Base-by-base conservation (phyloP, 92 coral and sea anemone species). In the Palythoa grandis region DNA sequence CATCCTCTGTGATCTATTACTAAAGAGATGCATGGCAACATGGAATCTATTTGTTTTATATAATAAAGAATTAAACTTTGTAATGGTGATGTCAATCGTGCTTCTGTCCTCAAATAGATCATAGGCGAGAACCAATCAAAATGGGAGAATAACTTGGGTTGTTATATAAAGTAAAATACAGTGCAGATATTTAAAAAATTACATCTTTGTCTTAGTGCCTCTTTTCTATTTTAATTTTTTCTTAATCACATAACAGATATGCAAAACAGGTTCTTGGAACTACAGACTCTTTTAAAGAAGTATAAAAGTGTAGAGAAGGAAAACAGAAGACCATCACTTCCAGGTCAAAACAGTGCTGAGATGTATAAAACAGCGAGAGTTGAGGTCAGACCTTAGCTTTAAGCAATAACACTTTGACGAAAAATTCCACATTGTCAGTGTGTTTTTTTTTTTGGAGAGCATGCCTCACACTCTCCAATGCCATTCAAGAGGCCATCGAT, bases 231-330 rank as follows among this genome's bases (percentile, higher is more conserved):
- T 40, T 76, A 23, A 12, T 52, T 53, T 15, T 23, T n/a, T 17
- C 24, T 53, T 74, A 7, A 20, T 40, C 35, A 60, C 14, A 56
- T 24, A 23, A 53, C 82, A 79, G 84, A 79, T 38, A 79, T 79
- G 84, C 72, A 79, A 43, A 79, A 79, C 73, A 79, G 84, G 15
- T 79, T 79, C 23, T 43, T 79, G 58, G 84, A 79, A n/a, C 74
- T 79, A 6, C 84, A 79, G 29, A 65, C 58, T 43, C 84, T 79
- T 65, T 52, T 79, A 12, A 79, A 43, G 74, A 79, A 79, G 43
- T 79, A 79, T 14, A 79, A 50, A 79, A 40, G 43, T n/a, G 11
- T 73, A 79, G 61, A 65, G 35, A 66, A 39, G 35, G 84, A 69
- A 79, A 43, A 39, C 54, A 63, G 72, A 39, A 43, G 14, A 13